Evolutionary conservation across 2,113 vertebrate genomes (phyloP).

Genomic region (Melospiza melodia): DNA sequence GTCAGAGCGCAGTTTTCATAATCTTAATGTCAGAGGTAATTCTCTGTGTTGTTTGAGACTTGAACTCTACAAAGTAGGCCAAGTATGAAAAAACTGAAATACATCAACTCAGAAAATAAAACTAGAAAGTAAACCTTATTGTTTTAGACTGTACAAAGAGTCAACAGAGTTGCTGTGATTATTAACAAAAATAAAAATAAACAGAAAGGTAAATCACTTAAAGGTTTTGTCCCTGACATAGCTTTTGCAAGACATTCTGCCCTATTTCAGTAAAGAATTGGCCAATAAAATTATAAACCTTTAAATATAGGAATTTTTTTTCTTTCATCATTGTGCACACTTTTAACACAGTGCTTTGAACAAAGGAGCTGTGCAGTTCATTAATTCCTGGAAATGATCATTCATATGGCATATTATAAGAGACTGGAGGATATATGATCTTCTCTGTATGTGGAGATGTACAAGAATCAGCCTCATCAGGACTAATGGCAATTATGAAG

Average conservation of each 20-base stretch:
- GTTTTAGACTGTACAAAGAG: not conserved
- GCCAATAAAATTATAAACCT: not conserved
- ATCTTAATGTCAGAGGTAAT: not conserved
- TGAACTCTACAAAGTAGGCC: not conserved
- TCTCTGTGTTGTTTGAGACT: not conserved
- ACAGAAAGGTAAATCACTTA: not conserved
- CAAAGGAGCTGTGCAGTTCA: not conserved
- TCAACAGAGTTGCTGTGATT: not conserved
- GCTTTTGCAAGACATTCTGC: not conserved
- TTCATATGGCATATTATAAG: not conserved
- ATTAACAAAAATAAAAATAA: not conserved
- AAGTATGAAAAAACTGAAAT: not conserved
- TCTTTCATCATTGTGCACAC: not conserved
- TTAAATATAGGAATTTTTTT: not conserved
- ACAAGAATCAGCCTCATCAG: not conserved
- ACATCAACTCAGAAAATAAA: not conserved
- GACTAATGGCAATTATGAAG: conserved; percentile 23
- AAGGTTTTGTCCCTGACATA: not conserved
- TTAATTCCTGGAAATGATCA: conserved; percentile 21
- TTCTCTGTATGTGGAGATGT: not conserved
- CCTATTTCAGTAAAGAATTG: not conserved
- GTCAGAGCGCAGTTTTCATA: not conserved
- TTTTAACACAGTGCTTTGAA: not conserved
- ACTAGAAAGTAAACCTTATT: not conserved
- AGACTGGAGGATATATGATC: not conserved